A percentile compares a stretch with the other conserved stretches of the same genome.
phyloP scores from a whole-genome alignment of 2,113 vertebrate genomes.

The Corythaeola cristata region DNA sequence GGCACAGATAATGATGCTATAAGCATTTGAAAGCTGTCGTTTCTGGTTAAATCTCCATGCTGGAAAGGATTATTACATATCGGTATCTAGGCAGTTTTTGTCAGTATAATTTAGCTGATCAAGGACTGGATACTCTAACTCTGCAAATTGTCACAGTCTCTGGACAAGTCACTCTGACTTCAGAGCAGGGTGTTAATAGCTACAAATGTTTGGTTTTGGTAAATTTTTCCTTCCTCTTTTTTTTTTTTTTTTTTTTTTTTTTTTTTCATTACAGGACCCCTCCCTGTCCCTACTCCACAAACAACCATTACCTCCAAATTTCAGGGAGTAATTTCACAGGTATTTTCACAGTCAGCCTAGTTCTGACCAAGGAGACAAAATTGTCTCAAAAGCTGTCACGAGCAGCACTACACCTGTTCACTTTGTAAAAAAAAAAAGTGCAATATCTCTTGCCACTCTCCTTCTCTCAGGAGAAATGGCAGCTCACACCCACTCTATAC shows the following conservation, averaged over 20 bases:
- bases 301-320: not conserved
- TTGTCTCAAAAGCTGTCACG: not conserved
- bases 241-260: not conserved
- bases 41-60: not conserved
- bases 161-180: not conserved
- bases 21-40: slow-evolving; percentile 25
- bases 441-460: not conserved
- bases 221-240: not conserved
- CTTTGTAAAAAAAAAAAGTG: too few species aligned
- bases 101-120: not conserved
- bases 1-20: not conserved
- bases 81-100: not conserved
- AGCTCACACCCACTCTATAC: not conserved
- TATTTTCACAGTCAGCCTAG: not conserved
- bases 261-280: not conserved
- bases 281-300: not conserved
- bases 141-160: not conserved
- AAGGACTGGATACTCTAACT: not conserved
- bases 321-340: not conserved
- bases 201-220: not conserved
- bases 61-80: slow-evolving; percentile 18
- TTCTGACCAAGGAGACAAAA: not conserved
- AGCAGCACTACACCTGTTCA: not conserved
- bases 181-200: not conserved
- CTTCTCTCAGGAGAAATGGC: not conserved